These are phyloP conservation scores for Aethina tumida DNA, from an alignment of 1,140 invertebrate species.

Conservation along the genomic window DNA sequence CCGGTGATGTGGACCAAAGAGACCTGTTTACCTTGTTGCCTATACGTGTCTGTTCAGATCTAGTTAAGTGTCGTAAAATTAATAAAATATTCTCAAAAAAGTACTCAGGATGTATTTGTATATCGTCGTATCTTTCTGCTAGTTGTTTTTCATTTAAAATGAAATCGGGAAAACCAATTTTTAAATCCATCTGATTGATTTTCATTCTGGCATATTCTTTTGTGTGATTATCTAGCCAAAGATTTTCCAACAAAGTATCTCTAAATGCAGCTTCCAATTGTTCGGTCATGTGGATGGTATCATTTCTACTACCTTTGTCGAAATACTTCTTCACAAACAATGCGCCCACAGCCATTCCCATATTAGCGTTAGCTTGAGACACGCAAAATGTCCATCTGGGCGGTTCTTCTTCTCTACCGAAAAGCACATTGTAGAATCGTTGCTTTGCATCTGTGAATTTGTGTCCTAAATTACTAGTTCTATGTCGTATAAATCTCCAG, in stretches of 20 bases:
- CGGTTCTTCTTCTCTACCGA: conserved; percentile 62
- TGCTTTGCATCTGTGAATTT: conserved; percentile 61
- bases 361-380: conserved; percentile 67
- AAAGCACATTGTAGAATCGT: conserved; percentile 60
- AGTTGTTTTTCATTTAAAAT: conserved; percentile 63
- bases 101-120: conserved; percentile 60
- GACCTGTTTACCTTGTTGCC: conserved; percentile 68
- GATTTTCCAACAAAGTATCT: conserved; percentile 54
- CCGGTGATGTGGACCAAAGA: conserved; percentile 85
- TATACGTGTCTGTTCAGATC: conserved; percentile 55
- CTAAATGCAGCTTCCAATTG: conserved; percentile 71
- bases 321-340: conserved; percentile 83
- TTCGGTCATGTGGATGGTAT: conserved; percentile 75
- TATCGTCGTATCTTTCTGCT: conserved; percentile 58
- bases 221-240: conserved; percentile 79
- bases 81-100: conserved; percentile 87
- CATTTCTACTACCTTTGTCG: conserved; percentile 69
- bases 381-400: conserved; percentile 77
- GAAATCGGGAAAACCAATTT: conserved; percentile 84
- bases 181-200: conserved; percentile 68
- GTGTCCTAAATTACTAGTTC: conserved; percentile 71
- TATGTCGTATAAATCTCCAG: conserved; percentile 79
- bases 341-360: conserved; percentile 76
- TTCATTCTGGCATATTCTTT: conserved; percentile 64
- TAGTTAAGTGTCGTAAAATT: conserved; percentile 59